Evolutionary conservation across 2,888 invertebrate genomes (phyloP), one percentile per base, ranked within the genome.

Genomic region (Hirtodrosophila histrioides): DNA sequence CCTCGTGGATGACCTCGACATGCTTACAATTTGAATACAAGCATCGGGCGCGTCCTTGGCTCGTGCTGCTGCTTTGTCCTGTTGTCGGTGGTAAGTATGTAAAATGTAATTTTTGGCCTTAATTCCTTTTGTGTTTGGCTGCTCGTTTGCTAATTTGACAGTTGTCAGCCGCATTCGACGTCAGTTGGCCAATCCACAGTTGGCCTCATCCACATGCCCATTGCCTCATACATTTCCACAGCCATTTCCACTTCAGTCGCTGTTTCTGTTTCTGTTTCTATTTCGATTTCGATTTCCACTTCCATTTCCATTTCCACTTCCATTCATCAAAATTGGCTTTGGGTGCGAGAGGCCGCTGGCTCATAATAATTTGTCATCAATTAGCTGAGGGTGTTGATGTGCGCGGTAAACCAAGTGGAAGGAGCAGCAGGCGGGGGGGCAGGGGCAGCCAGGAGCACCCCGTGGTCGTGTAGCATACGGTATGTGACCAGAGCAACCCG

Each of bases 331-430:
- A 86, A 86, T 82, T 86, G 86, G 86, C 86, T 86, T 78, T 82
- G 82, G 82, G 86, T 86, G 85, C 78, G 78, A 66, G 66, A 56
- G 70, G 61, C 60, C 41, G 68, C 64, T 44, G 74, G 82, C 86
- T 86, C 78, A 84, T 86, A 86, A 85, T 86, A 85, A 86, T 86
- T 86, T 86, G 86, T 86, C 88, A 86, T 88, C 86, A 88, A 86
- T 86, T 88, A 86, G 86, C 86, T 40, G 80, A 88, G 86, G 88
- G 86, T 86, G 86, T 86, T 86, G 88, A 86, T 82, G 82, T 78
- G 80, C 78, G 88, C 72, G 88, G 86, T 86, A 84, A 86, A 76
- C 86, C 86, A 86, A 88, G 84, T 86, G 88, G 84, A 88, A 86
- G 69, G 48, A 55, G 63, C 61, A 54, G 55, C 57, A 54, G 51